Evolutionary conservation across 2,113 vertebrate species (phyloP).

Genomic region (Dicrurus megarhynchus): DNA sequence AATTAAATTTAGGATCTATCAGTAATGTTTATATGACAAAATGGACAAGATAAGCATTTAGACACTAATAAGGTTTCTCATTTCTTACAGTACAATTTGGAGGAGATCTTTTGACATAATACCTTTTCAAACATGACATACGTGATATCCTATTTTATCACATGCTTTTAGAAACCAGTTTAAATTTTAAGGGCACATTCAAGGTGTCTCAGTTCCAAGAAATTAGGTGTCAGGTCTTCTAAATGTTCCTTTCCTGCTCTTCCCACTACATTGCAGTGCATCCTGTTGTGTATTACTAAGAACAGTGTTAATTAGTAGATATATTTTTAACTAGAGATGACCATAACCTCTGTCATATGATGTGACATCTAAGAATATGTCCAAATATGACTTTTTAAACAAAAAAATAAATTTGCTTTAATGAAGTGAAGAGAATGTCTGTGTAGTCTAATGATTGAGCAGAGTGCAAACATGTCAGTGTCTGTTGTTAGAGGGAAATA

Average conservation of each 20-base stretch:
- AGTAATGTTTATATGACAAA: neutral
- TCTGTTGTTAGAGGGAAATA: neutral
- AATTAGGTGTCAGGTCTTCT: neutral
- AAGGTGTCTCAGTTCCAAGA: neutral
- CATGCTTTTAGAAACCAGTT: neutral
- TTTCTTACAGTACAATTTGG: neutral
- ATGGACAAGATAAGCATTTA: neutral
- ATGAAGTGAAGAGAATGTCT: neutral
- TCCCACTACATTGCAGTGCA: neutral
- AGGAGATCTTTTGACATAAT: neutral
- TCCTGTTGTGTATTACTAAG: neutral
- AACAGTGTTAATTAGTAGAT: neutral
- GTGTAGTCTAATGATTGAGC: rapidly evolving
- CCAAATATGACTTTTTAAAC: neutral
- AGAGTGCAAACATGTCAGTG: neutral
- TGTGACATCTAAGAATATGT: neutral
- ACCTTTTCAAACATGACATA: neutral
- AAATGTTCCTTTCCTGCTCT: neutral
- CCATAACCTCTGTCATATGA: neutral
- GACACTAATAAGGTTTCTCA: neutral
- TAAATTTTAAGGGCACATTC: neutral
- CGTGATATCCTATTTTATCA: neutral
- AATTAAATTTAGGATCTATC: neutral
- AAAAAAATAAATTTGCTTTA: neutral
- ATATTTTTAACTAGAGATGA: neutral